Evolutionary conservation across 2,797 vertebrate genomes (phyloP).

Genomic region (Nyctalus aviator): DNA sequence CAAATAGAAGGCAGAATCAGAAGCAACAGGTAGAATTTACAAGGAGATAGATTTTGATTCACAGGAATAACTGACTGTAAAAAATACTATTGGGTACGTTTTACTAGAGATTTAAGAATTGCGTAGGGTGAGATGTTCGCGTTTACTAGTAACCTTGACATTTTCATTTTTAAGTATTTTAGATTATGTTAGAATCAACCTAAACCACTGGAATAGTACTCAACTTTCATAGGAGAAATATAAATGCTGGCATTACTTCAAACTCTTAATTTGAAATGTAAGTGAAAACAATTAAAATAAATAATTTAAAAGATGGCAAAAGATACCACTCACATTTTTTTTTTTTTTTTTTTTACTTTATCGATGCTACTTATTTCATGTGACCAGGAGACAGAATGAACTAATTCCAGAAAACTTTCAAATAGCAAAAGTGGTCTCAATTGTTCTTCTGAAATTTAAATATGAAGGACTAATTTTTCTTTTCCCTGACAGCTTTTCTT

Average conservation of each 20-base stretch:
- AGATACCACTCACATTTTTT: neutral
- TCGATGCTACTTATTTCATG: conserved; percentile 31
- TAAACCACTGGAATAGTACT: conserved; percentile 12
- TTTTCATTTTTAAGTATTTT: conserved; percentile 16
- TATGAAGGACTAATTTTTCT: neutral
- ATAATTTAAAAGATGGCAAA: neutral
- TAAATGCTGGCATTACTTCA: neutral
- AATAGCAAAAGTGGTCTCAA: conserved; percentile 17
- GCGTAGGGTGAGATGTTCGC: neutral
- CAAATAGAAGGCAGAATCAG: neutral
- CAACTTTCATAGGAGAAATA: neutral
- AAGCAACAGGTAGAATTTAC: neutral
- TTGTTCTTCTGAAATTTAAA: conserved; percentile 12
- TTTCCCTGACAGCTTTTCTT: neutral
- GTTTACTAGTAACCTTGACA: neutral
- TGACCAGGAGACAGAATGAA: neutral
- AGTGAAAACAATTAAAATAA: neutral
- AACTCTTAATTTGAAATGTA: neutral
- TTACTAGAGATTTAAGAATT: neutral
- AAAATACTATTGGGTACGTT: neutral
- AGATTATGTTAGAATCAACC: neutral
- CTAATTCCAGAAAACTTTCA: conserved; percentile 35
- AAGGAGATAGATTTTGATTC: neutral
- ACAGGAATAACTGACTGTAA: neutral
- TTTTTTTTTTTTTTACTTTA: neutral